Percentiles rank a stretch among this genome's conserved stretches.
Evolutionary conservation across 2,888 invertebrate genomes (phyloP).

Genomic region (Lysandra coridon): DNA sequence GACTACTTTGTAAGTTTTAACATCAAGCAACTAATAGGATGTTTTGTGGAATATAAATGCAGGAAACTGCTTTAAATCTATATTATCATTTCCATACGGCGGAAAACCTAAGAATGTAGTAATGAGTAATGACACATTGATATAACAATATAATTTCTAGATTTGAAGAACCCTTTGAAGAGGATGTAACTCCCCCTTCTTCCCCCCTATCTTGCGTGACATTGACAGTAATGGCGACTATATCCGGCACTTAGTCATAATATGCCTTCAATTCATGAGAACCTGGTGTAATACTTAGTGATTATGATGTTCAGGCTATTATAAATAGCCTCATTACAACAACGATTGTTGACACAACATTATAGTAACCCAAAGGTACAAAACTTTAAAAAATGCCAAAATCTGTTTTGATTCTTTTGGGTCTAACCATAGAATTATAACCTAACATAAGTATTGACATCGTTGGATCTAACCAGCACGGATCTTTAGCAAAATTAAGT

Average conservation of each 20-base stretch:
- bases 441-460: no score
- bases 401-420: no score
- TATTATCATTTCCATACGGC: background rate
- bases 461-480: no score
- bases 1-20: no score
- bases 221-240: constrained; percentile 55
- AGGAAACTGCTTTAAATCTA: background rate
- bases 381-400: no score
- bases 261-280: constrained; percentile 3
- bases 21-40: no score
- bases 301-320: background rate
- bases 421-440: no score
- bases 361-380: no score
- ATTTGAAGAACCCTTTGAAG: constrained; percentile 21
- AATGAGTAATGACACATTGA: background rate
- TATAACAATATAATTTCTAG: constrained; percentile 17
- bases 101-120: background rate
- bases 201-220: constrained; percentile 39
- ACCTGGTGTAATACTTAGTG: background rate
- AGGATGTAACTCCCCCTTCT: constrained; percentile 4
- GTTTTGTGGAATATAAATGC: background rate
- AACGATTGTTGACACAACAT: no score
- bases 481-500: no score
- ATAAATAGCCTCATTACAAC: no score
- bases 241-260: constrained; percentile 62